These are phyloP conservation scores for Stegodyphus mimosarum DNA, from an alignment of 1,140 invertebrate genomes.

Conservation along the genomic window DNA sequence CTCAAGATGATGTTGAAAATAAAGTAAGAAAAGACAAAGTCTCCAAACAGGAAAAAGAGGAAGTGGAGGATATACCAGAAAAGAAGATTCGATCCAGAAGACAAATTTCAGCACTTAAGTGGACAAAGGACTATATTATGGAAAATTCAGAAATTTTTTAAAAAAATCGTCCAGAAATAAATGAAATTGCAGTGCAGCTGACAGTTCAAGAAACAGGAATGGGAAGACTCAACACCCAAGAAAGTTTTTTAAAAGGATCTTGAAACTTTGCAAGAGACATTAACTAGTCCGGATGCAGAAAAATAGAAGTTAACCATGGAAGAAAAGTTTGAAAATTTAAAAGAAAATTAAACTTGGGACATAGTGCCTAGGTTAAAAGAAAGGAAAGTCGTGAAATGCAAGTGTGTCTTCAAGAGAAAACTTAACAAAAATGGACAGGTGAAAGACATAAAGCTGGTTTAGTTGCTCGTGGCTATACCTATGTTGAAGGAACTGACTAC, in stretches of 20 bases:
- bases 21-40: background rate
- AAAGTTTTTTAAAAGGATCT: background rate
- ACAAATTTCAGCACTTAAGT: background rate
- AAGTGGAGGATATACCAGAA: too few relatives aligned
- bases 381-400: conserved; percentile 4
- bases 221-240: background rate
- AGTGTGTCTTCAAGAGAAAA: conserved; percentile 56
- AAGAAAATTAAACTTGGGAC: conserved; percentile 30
- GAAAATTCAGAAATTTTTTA: background rate
- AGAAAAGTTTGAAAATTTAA: conserved; percentile 40
- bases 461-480: conserved; percentile 24
- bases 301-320: conserved; percentile 42
- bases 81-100: too few relatives aligned
- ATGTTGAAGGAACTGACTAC: conserved; percentile 46
- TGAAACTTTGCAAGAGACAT: conserved; percentile 14
- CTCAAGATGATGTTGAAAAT: too few relatives aligned
- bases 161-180: conserved; percentile 4
- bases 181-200: background rate
- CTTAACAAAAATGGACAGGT: too few relatives aligned
- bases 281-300: conserved; percentile 11
- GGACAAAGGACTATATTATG: background rate
- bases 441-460: too few relatives aligned
- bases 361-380: background rate
- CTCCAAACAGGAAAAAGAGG: background rate
- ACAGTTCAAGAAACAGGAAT: background rate